A percentile compares a stretch with the other conserved stretches of the same genome.
Conservation (phyloP, 2,797 vertebrate species). For the Discoglossus pictus region DNA sequence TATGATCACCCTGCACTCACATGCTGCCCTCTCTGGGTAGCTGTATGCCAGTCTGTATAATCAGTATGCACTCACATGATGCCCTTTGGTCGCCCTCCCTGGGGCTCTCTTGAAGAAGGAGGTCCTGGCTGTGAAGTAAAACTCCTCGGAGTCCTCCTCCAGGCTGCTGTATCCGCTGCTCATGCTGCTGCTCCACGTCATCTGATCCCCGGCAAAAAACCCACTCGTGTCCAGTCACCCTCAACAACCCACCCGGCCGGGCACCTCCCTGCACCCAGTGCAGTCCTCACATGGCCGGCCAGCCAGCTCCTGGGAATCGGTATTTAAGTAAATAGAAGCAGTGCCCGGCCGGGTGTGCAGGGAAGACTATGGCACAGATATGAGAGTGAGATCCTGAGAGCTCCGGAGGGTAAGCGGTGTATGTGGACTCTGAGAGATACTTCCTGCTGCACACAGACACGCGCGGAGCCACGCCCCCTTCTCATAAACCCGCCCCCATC, state of each 20-base stretch:
- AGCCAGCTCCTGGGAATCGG: constrained; percentile 34
- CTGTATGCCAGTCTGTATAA: no score
- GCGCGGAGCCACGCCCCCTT: background rate
- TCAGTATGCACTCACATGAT: constrained; percentile 71
- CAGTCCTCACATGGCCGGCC: constrained; percentile 55
- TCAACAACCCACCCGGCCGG: constrained; percentile 53
- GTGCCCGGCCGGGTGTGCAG: constrained; percentile 51
- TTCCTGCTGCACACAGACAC: constrained; percentile 24
- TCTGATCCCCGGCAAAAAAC: constrained; percentile 46
- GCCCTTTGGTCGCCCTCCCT: constrained; percentile 69
- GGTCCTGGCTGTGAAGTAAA: constrained; percentile 93
- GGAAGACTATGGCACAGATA: background rate
- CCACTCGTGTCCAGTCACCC: constrained; percentile 10
- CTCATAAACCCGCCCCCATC: background rate
- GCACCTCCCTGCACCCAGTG: constrained; percentile 35
- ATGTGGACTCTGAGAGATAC: background rate
- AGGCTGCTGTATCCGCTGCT: constrained; percentile 97
- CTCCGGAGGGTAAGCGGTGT: background rate
- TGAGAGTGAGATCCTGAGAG: background rate
- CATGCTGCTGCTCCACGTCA: constrained; percentile 94
- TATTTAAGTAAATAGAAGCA: constrained; percentile 12
- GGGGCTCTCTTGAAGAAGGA: constrained; percentile 89
- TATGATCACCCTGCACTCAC: no score
- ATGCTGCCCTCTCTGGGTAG: no score
- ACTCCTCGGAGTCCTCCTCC: constrained; percentile 95